Evolutionary conservation across 2,113 vertebrate genomes (phyloP), one percentile per base, ranked within the genome.

Genomic region (Alligator sinensis): DNA sequence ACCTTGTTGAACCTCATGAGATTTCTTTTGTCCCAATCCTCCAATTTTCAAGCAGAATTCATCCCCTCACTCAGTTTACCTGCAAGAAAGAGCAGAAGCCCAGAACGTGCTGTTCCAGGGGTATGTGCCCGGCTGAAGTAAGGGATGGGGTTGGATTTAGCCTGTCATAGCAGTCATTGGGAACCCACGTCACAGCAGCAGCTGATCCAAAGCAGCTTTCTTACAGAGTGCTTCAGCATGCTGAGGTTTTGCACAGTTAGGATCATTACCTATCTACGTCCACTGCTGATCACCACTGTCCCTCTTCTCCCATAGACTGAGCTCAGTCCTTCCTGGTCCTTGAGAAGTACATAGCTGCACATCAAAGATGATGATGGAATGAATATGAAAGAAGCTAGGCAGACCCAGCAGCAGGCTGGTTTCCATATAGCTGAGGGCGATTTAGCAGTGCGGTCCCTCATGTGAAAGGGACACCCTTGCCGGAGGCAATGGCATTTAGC

Each of bases 231-330:
- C 61, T 79, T 47, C 64, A 84, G 95, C 87, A 74, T 90, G 87
- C 88, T 95, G 92, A 96, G 97, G 85, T 83, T 90, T 85, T 84
- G 83, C 74, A 63, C 84, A 86, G 82, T 82, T 93, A 75, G 82
- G 87, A 82, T 94, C 95, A 92, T 92, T 92, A 93, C 89, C 80
- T 93, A 93, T 86, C 92, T 47, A 93, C 94, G 81, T 94, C 95
- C 92, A 88, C 87, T 80, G 88, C 95, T 96, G 94, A 95, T 86
- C 94, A 96, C 91, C 94, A 94, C 89, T 94, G 84, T 77, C 79
- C 89, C 95, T 96, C 92, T 86, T 94, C 95, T 96, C 88, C 78
- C 94, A 95, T 87, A 92, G 95, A 96, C 94, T 86, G 80, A 94
- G 93, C 85, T 89, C 81, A 72, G 89, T 86, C 91, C 88, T 77